Evolutionary conservation across 1,140 invertebrate genomes (phyloP).

Genomic region (Leucophenga varia): DNA sequence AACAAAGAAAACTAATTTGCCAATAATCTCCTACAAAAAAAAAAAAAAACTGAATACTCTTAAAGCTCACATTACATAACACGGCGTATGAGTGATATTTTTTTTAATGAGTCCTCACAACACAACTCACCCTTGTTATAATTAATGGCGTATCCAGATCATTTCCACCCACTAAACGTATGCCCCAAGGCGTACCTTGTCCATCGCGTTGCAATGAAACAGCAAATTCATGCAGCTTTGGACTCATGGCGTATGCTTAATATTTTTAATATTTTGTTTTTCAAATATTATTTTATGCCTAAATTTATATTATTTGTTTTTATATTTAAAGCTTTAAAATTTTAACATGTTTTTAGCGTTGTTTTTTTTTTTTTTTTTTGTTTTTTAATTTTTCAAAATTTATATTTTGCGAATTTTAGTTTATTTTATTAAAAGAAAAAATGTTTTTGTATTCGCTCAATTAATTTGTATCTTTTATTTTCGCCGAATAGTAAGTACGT

Average conservation of each 20-base stretch:
- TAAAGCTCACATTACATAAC: constrained; percentile 35
- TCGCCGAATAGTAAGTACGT: constrained; percentile 24
- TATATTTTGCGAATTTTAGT: too few species aligned
- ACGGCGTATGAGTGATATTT: background rate
- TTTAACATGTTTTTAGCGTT: constrained; percentile 15
- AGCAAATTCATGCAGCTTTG: constrained; percentile 70
- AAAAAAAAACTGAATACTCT: constrained; percentile 13
- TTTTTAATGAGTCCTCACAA: constrained; percentile 58
- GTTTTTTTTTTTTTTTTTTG: too few species aligned
- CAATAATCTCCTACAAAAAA: too few species aligned
- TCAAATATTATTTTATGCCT: constrained; percentile 4
- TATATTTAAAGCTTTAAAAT: too few species aligned
- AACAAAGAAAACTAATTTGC: background rate
- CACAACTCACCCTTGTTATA: constrained; percentile 88
- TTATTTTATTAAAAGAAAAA: too few species aligned
- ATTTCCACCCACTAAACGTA: constrained; percentile 84
- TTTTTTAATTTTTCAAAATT: too few species aligned
- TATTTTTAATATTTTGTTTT: constrained; percentile 4
- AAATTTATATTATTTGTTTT: too few species aligned
- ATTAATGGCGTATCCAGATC: constrained; percentile 87
- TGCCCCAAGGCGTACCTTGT: constrained; percentile 81
- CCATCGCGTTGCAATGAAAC: constrained; percentile 76
- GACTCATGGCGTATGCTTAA: constrained; percentile 55
- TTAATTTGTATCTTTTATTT: background rate
- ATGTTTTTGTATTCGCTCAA: too few species aligned